Evolutionary conservation across 2,113 vertebrate genomes (phyloP).

Genomic region (Chroicocephalus ridibundus): DNA sequence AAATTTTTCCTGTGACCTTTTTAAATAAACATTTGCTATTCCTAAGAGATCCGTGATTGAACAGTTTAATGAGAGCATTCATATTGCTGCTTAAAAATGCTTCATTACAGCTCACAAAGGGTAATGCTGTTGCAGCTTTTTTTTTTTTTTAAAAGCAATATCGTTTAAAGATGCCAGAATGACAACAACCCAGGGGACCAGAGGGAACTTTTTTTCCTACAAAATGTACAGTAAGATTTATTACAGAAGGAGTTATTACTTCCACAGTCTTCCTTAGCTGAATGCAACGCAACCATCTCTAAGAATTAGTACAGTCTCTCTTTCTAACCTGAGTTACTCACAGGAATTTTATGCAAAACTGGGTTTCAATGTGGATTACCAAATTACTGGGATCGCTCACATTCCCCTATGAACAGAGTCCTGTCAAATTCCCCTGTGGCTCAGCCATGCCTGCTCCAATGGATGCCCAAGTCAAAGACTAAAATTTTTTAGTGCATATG

Average conservation of each 20-base stretch:
- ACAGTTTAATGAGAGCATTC: constrained; percentile 35
- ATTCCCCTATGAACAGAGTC: neutral
- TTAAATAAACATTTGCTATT: constrained; percentile 52
- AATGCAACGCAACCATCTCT: neutral
- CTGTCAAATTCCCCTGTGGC: neutral
- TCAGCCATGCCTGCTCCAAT: neutral
- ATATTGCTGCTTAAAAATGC: constrained; percentile 17
- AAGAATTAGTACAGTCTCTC: neutral
- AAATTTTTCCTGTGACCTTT: constrained; percentile 32
- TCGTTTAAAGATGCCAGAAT: neutral
- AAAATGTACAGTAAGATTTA: neutral
- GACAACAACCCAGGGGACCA: neutral
- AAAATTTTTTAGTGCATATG: neutral
- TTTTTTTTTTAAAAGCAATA: neutral
- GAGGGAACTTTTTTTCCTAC: neutral
- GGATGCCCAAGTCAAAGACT: neutral
- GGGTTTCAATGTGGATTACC: neutral
- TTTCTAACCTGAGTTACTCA: neutral
- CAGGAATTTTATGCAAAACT: neutral
- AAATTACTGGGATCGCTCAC: neutral
- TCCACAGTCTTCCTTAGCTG: neutral
- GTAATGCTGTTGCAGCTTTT: neutral
- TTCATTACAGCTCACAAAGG: neutral
- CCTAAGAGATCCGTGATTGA: constrained; percentile 25
- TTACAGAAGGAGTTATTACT: neutral